Conservation (phyloP, 2,888 invertebrate genomes). For the Phorcus lineatus region DNA sequence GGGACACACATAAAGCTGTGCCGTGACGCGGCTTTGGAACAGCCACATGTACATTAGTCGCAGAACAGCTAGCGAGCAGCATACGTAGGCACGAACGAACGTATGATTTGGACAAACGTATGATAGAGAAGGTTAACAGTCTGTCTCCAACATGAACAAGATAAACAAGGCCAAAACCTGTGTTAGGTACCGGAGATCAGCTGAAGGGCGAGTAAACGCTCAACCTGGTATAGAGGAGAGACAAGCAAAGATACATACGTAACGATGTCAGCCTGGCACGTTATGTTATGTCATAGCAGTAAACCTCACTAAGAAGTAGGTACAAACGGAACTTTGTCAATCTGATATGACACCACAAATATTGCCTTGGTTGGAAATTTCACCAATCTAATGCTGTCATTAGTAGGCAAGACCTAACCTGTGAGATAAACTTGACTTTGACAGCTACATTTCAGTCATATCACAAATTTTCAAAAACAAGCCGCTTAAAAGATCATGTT, state of each 20-base stretch:
- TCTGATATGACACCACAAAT: too few species aligned
- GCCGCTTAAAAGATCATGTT: too few species aligned
- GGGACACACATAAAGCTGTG: constrained; percentile 14
- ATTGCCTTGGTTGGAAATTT: too few species aligned
- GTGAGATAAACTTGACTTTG: too few species aligned
- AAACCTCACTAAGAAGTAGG: too few species aligned
- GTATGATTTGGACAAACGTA: constrained; percentile 8
- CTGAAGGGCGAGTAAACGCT: background rate
- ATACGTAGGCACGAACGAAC: constrained; percentile 9
- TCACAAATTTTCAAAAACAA: too few species aligned
- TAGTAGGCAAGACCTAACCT: too few species aligned
- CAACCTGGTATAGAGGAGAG: constrained; percentile 11
- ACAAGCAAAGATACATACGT: constrained; percentile 4
- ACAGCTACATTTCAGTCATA: too few species aligned
- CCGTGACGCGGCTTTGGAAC: background rate
- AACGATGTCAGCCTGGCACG: too few species aligned
- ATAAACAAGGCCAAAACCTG: constrained; percentile 24
- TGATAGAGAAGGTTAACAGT: constrained; percentile 21
- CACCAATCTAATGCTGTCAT: too few species aligned
- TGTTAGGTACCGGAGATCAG: constrained; percentile 16
- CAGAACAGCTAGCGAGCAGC: constrained; percentile 14
- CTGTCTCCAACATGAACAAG: constrained; percentile 25
- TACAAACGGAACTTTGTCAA: too few species aligned
- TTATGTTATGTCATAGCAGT: too few species aligned
- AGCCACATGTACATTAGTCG: background rate